Evolutionary conservation across 2,113 vertebrate species (phyloP), one percentile per base, ranked within the genome.

Genomic region (Burhinus bistriatus): DNA sequence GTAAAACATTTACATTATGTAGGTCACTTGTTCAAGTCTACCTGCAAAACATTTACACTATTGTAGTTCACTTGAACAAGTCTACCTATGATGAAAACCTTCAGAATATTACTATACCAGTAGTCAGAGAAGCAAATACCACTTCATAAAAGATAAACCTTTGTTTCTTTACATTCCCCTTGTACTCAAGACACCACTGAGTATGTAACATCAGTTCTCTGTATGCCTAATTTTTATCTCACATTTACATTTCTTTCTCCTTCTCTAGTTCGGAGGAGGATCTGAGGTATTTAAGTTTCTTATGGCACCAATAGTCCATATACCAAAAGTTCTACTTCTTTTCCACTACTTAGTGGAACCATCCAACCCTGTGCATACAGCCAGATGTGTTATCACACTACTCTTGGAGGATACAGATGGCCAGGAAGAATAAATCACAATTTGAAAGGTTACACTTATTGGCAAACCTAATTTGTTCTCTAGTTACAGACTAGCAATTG

Each of bases 281-380:
- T 61, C 34, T 88, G 78, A 75, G 59, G 61, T 96, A 89, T 75
- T 90, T 61, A 36, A 65, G 27, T 91, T 87, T 40, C 11, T 72
- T 75, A 49, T 20, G 52, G 44, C 36, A 72, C 9, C 2, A 4
- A 44, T 23, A 68, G 5, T 82, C 32, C 30, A 27, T 44, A 52
- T 42, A 83, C 12, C 4, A 38, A 12, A 66, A 47, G 20, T 71
- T 76, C 40, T 29, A 21, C 44, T 91, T 75, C 32, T 84, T 93
- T 87, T 76, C 34, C 54, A 51, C 25, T 61, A 12, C 54, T 49
- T 36, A 9, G 34, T 85, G 68, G 90, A 95, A 85, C n/a, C n/a
- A n/a, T 69, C 34, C 66, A 79, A 3, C 15, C 12, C 21, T 0
- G 1, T 1, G 0, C 42, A 40, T 85, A 30, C 27, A 79, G 36